phyloP scores from a whole-genome alignment of 2,888 invertebrate species.

The Euspilapteryx auroguttella region DNA sequence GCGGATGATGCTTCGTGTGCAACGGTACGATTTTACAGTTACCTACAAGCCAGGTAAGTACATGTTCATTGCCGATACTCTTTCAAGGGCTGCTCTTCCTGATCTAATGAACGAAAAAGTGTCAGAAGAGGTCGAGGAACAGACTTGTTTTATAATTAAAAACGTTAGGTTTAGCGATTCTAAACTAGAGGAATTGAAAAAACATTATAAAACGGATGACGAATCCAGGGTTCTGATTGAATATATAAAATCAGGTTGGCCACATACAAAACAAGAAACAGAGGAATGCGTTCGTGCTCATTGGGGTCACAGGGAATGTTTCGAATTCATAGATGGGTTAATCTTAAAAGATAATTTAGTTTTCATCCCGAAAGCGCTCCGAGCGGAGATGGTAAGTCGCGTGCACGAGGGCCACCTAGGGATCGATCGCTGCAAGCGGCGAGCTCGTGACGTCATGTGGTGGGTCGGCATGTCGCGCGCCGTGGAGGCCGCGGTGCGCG shows the following conservation, averaged over 20 bases:
- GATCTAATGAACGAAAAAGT: slow-evolving; percentile 1
- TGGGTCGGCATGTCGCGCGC: slow-evolving; percentile 6
- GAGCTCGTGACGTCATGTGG: slow-evolving; percentile 8
- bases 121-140: slow-evolving; percentile 2
- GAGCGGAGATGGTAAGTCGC: slow-evolving; percentile 4
- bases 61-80: slow-evolving; percentile 13
- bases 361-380: background rate
- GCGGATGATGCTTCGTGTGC: slow-evolving; percentile 12
- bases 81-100: slow-evolving; percentile 11
- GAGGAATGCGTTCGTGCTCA: background rate
- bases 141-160: background rate
- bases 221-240: background rate
- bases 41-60: slow-evolving; percentile 12
- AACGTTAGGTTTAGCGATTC: background rate
- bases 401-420: slow-evolving; percentile 6
- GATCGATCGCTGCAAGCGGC: slow-evolving; percentile 7
- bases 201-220: background rate
- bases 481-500: slow-evolving; percentile 5
- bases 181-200: background rate
- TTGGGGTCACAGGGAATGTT: slow-evolving; percentile 2
- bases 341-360: slow-evolving; percentile 5
- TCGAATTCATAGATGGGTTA: slow-evolving; percentile 3
- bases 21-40: slow-evolving; percentile 12
- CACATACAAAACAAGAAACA: background rate
- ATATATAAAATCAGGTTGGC: slow-evolving; percentile 2